phyloP scores from a whole-genome alignment of 2,888 invertebrate species.

The Catocala nupta region DNA sequence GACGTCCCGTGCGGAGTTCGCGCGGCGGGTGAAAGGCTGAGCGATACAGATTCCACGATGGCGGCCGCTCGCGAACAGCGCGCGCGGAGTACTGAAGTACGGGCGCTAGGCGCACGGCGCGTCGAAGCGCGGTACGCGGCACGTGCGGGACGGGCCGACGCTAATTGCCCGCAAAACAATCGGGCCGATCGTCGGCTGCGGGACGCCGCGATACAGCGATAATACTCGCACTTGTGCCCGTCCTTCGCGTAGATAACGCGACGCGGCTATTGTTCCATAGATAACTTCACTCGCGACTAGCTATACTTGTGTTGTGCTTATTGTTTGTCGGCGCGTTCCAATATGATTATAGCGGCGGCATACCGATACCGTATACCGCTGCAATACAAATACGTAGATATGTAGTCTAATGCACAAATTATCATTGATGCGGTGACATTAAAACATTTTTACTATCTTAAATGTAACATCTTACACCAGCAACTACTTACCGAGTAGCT shows the following conservation, averaged over 20 bases:
- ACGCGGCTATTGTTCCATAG: conserved; percentile 58
- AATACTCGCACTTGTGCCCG: conserved; percentile 62
- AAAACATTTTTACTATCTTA: too few species aligned
- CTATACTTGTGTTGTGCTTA: conserved; percentile 21
- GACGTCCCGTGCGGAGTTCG: conserved; percentile 59
- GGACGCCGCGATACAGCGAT: conserved; percentile 53
- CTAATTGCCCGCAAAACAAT: conserved; percentile 87
- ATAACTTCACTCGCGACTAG: conserved; percentile 45
- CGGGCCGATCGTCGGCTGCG: conserved; percentile 69
- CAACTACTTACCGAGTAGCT: too few species aligned
- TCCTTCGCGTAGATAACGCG: conserved; percentile 65
- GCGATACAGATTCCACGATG: conserved; percentile 46
- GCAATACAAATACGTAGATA: conserved; percentile 3
- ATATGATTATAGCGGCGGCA: conserved; percentile 4
- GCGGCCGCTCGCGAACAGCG: conserved; percentile 81
- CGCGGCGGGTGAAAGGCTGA: conserved; percentile 37
- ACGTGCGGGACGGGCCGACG: conserved; percentile 74
- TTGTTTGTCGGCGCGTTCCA: conserved; percentile 41
- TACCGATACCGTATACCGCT: conserved; percentile 6
- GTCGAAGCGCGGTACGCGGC: conserved; percentile 58
- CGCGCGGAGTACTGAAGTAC: conserved; percentile 80
- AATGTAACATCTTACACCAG: too few species aligned
- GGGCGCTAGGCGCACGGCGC: conserved; percentile 39
- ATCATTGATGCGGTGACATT: background rate
- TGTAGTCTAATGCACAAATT: background rate